These are phyloP conservation scores for Prionace glauca DNA, from an alignment of 2,797 vertebrate species.

Conservation along the genomic window DNA sequence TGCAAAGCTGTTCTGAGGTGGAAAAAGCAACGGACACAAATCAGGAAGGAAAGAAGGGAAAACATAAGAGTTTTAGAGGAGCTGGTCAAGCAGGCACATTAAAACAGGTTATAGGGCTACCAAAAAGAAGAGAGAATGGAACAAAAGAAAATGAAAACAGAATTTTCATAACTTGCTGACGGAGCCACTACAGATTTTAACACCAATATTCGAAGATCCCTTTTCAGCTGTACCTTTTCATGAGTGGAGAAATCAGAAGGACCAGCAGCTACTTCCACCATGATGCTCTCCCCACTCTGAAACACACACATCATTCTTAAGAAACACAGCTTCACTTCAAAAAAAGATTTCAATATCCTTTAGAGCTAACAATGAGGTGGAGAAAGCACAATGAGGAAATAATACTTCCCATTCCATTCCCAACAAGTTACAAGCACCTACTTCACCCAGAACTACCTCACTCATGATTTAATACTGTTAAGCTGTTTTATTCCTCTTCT, in stretches of 20 bases:
- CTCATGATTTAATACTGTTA: neutral
- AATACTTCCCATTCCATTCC: neutral
- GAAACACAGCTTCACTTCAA: neutral
- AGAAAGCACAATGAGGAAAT: neutral
- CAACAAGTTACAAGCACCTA: neutral
- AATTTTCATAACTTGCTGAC: neutral
- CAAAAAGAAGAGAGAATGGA: neutral
- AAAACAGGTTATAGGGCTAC: neutral
- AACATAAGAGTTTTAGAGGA: neutral
- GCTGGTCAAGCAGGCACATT: neutral
- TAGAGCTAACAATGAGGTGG: neutral
- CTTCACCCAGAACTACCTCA: neutral
- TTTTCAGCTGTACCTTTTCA: constrained; percentile 72
- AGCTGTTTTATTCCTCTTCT: neutral
- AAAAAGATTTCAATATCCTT: neutral
- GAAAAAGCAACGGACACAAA: neutral
- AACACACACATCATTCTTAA: constrained; percentile 22
- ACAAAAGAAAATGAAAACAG: neutral
- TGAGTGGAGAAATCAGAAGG: constrained; percentile 80
- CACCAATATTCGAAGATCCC: neutral
- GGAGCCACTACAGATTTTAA: neutral
- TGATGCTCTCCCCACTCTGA: constrained; percentile 90
- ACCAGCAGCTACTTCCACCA: constrained; percentile 93
- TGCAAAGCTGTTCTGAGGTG: neutral
- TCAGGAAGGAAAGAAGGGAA: neutral